These are phyloP conservation scores for Melospiza georgiana DNA, from an alignment of 2,113 vertebrate genomes.

Conservation along the genomic window DNA sequence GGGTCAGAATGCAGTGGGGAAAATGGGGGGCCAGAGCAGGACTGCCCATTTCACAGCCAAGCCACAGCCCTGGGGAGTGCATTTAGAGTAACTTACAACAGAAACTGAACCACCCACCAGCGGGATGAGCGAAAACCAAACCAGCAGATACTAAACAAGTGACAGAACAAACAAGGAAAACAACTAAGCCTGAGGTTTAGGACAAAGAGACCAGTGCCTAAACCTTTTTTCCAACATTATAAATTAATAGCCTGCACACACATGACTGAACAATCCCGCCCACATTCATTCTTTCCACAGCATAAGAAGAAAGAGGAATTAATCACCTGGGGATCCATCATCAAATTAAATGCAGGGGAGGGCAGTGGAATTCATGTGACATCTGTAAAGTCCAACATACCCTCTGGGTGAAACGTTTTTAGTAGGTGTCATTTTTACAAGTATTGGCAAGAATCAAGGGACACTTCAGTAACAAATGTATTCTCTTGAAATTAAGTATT, in stretches of 20 bases:
- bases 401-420: not conserved
- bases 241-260: not conserved
- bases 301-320: not conserved
- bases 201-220: not conserved
- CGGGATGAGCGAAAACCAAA: not conserved
- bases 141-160: not conserved
- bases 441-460: not conserved
- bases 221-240: not conserved
- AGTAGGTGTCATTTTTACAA: constrained; percentile 8
- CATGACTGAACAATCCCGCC: not conserved
- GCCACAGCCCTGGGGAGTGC: not conserved
- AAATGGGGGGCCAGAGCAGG: not conserved
- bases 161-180: not conserved
- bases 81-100: not conserved
- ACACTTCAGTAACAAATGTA: not conserved
- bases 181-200: not conserved
- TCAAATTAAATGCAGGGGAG: not conserved
- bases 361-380: not conserved
- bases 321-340: not conserved
- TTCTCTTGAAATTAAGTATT: constrained; percentile 4
- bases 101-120: not conserved
- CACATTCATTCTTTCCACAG: not conserved
- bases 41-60: not conserved
- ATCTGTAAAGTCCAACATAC: not conserved
- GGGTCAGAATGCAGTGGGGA: not conserved